phyloP scores from a whole-genome alignment of 2,113 vertebrate species.

The Embiotoca jacksoni region DNA sequence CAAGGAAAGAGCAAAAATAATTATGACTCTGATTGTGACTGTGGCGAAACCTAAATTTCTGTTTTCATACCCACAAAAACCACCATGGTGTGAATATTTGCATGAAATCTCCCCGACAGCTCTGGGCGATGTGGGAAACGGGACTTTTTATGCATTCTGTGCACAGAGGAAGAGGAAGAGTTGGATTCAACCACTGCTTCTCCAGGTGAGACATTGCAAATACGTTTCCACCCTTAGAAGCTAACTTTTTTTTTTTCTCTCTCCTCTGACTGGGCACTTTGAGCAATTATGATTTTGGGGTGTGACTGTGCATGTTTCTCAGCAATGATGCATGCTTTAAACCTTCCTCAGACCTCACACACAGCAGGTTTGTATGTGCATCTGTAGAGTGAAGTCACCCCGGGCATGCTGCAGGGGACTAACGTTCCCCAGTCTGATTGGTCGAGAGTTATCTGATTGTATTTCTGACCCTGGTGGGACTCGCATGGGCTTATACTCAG shows the following conservation, averaged over 20 bases:
- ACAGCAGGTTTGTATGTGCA: neutral
- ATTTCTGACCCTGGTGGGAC: slow-evolving; percentile 47
- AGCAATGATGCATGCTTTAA: neutral
- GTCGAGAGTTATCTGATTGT: slow-evolving; percentile 51
- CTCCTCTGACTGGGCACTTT: neutral
- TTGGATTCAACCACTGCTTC: neutral
- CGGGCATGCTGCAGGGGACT: slow-evolving; percentile 31
- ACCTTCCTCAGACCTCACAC: neutral
- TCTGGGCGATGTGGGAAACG: neutral
- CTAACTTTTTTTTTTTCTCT: neutral
- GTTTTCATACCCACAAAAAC: neutral
- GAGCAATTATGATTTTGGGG: neutral
- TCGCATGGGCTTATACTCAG: slow-evolving; percentile 45
- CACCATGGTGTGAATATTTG: slow-evolving; percentile 5
- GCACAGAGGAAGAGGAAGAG: neutral
- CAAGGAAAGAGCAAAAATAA: too few relatives aligned
- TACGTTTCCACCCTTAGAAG: neutral
- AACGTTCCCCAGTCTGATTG: slow-evolving; percentile 26
- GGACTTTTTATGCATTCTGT: neutral
- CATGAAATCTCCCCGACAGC: neutral
- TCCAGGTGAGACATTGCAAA: neutral
- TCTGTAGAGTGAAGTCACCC: slow-evolving; percentile 6
- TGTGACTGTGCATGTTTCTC: neutral
- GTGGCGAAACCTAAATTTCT: neutral
- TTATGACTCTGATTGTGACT: neutral